A percentile compares a stretch with the other conserved stretches of the same genome.
Conservation (phyloP, 2,888 invertebrate genomes). For the Eutolmus rufibarbis region DNA sequence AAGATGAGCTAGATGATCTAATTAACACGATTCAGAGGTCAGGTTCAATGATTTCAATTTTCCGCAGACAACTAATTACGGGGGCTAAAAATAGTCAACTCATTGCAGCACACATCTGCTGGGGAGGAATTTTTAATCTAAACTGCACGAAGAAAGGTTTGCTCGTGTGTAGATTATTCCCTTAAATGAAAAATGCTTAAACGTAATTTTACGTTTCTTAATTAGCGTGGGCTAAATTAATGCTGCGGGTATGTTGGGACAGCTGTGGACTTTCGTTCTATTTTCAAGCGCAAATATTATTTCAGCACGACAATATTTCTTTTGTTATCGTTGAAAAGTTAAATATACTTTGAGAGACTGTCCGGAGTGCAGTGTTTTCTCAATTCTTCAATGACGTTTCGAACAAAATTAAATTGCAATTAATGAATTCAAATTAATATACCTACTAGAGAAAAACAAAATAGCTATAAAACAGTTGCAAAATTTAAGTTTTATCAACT, state of each 20-base stretch:
- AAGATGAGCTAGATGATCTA: background rate
- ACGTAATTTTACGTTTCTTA: background rate
- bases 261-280: background rate
- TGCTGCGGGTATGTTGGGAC: background rate
- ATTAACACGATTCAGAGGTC: constrained; percentile 10
- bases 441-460: too few species aligned
- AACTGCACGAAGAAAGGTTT: background rate
- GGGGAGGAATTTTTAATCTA: background rate
- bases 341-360: background rate
- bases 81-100: background rate
- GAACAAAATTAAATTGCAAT: background rate
- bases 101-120: background rate
- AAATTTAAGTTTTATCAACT: too few species aligned
- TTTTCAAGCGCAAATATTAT: background rate
- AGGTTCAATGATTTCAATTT: constrained; percentile 26
- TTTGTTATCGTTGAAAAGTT: background rate
- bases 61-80: background rate
- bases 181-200: background rate
- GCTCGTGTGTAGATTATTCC: background rate
- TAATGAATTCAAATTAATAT: background rate
- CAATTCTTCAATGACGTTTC: background rate
- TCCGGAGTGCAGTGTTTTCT: background rate
- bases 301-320: background rate
- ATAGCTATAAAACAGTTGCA: too few species aligned
- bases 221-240: background rate